Conservation (phyloP, 2,888 invertebrate genomes). For the Polia nebulosa region DNA sequence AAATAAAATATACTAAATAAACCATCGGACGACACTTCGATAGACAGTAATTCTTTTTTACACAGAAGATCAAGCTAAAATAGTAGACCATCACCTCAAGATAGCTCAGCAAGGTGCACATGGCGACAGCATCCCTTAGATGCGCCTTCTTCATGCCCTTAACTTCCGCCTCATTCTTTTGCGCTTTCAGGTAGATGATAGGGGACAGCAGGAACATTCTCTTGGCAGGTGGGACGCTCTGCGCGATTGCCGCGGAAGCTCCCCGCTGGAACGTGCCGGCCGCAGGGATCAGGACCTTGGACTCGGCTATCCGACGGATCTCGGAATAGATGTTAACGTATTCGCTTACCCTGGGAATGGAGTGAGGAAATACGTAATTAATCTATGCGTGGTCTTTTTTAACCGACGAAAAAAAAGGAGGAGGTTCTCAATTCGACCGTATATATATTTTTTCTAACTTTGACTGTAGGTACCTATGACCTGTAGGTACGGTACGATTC, state of each 20-base stretch:
- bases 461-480: too few species aligned
- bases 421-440: too few species aligned
- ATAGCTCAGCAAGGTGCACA: conserved; percentile 95
- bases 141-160: conserved; percentile 96
- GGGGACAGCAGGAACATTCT: conserved; percentile 93
- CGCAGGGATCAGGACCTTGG: conserved; percentile 93
- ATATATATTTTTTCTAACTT: too few species aligned
- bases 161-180: conserved; percentile 95
- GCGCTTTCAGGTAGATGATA: conserved; percentile 95
- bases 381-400: too few species aligned
- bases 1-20: too few species aligned
- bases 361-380: too few species aligned
- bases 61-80: neutral
- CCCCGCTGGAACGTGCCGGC: conserved; percentile 93
- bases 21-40: too few species aligned
- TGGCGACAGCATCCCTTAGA: conserved; percentile 96
- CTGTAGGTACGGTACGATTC: too few species aligned
- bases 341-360: conserved; percentile 91
- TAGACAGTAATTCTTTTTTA: too few species aligned
- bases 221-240: conserved; percentile 91
- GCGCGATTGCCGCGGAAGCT: conserved; percentile 93
- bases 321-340: conserved; percentile 94
- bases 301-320: conserved; percentile 92
- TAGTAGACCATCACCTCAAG: conserved; percentile 73
- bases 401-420: too few species aligned